phyloP scores from a whole-genome alignment of 2,113 vertebrate species.

The Corynorhinus townsendii region DNA sequence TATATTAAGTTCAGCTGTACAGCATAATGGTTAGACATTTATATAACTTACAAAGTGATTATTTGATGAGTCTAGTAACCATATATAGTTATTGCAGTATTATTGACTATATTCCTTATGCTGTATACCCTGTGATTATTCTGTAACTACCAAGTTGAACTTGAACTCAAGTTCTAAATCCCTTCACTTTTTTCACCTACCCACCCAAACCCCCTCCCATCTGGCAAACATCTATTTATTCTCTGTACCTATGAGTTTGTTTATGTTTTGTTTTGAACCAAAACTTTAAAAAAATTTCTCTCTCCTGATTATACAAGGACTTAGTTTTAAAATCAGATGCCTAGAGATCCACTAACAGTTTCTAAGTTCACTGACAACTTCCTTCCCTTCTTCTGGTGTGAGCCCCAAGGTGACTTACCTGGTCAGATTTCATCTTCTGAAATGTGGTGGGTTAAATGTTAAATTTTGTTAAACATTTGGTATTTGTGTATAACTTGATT shows the following conservation, averaged over 20 bases:
- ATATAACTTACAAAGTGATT: background rate
- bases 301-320: background rate
- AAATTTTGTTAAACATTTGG: constrained; percentile 1
- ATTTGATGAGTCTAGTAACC: background rate
- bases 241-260: background rate
- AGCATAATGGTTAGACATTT: background rate
- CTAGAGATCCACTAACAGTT: background rate
- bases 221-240: background rate
- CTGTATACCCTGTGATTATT: background rate
- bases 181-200: background rate
- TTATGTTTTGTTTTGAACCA: background rate
- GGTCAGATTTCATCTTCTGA: background rate
- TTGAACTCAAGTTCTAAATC: background rate
- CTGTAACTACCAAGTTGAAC: background rate
- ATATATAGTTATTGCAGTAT: background rate
- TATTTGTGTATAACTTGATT: background rate
- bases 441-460: background rate
- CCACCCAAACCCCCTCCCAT: background rate
- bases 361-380: background rate
- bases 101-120: background rate
- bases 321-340: constrained; percentile 19
- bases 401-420: background rate
- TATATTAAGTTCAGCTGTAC: background rate
- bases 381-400: background rate
- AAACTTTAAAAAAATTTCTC: background rate